These are phyloP conservation scores for Listrodromus nycthemerus DNA, from an alignment of 2,888 invertebrate species.

Conservation along the genomic window DNA sequence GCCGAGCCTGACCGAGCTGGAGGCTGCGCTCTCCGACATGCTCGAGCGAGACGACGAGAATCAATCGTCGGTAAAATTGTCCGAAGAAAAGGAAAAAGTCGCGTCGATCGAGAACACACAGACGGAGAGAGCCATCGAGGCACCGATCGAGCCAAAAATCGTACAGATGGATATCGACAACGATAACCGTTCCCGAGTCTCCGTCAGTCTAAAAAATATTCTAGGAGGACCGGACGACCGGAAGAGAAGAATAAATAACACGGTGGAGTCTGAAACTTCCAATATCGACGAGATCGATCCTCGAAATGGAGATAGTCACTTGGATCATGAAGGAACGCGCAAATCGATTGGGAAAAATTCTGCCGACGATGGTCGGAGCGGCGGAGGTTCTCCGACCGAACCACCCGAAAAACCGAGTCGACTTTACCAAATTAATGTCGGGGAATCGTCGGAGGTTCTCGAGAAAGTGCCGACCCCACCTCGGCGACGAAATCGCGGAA, in stretches of 20 bases:
- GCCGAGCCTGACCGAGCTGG: conserved; percentile 81
- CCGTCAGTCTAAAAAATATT: conserved; percentile 57
- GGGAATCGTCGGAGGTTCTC: conserved; percentile 69
- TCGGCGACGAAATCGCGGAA: conserved; percentile 72
- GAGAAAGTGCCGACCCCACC: conserved; percentile 79
- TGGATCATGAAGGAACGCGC: conserved; percentile 35
- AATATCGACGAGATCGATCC: conserved; percentile 66
- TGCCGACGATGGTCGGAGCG: background rate
- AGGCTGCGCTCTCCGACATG: conserved; percentile 82
- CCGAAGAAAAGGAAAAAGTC: background rate
- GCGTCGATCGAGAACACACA: background rate
- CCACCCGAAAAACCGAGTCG: conserved; percentile 80
- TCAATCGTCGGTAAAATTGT: conserved; percentile 25
- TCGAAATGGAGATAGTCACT: conserved; percentile 48
- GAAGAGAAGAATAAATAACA: background rate
- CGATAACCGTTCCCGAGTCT: conserved; percentile 27
- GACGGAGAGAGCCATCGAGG: conserved; percentile 55
- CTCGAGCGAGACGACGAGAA: conserved; percentile 78
- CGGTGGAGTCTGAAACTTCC: conserved; percentile 44
- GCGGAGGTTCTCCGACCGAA: conserved; percentile 52
- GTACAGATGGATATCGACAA: conserved; percentile 66
- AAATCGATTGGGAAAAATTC: conserved; percentile 2
- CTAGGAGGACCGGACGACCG: conserved; percentile 17
- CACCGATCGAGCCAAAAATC: conserved; percentile 73
- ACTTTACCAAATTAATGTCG: conserved; percentile 72